Percentiles rank a stretch among this genome's conserved stretches.
Conservation (phyloP, 2,113 vertebrate species). For the Vombatus ursinus region DNA sequence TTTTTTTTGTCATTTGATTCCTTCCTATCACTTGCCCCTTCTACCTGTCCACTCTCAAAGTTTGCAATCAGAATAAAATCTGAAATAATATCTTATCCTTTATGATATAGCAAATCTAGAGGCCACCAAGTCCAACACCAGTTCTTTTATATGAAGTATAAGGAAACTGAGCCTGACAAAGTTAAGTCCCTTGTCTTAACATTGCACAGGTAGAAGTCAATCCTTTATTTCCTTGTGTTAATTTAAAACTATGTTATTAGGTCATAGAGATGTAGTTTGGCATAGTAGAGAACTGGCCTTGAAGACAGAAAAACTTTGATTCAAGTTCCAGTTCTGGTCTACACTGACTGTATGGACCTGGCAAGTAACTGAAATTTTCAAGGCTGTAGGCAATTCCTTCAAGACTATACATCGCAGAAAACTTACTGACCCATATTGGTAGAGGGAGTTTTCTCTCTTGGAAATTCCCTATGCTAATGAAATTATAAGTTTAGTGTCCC, state of each 20-base stretch:
- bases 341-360: not conserved
- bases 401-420: not conserved
- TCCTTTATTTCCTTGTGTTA: not conserved
- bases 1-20: not conserved
- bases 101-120: not conserved
- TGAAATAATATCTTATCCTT: not conserved
- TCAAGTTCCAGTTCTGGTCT: not conserved
- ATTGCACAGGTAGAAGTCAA: not conserved
- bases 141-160: not conserved
- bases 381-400: not conserved
- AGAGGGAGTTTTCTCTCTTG: not conserved
- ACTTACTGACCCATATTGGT: not conserved
- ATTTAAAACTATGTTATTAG: not conserved
- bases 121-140: not conserved
- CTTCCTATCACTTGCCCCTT: not conserved
- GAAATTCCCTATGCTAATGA: not conserved
- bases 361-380: not conserved
- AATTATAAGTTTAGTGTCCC: not conserved
- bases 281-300: not conserved
- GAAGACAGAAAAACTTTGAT: not conserved
- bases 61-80: not conserved
- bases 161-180: not conserved
- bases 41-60: not conserved
- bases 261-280: not conserved
- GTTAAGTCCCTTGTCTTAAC: not conserved